phyloP scores from a whole-genome alignment of 2,113 vertebrate species.

The Notothenia coriiceps region DNA sequence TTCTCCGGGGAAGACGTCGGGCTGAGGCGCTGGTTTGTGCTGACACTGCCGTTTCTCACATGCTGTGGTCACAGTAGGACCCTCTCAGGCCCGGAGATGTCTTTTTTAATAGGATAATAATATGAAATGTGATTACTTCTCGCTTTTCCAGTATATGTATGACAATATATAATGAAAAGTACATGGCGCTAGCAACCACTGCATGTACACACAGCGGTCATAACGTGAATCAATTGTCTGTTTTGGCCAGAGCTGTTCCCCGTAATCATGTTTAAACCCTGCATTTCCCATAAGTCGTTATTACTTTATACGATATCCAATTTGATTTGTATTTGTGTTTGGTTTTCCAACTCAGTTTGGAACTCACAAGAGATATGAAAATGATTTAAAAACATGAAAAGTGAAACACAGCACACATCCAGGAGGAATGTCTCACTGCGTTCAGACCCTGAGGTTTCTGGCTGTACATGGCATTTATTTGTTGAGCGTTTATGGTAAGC shows the following conservation, averaged over 20 bases:
- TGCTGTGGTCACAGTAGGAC: slow-evolving; percentile 40
- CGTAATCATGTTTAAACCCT: slow-evolving; percentile 28
- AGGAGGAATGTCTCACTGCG: slow-evolving; percentile 8
- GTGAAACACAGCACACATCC: slow-evolving; percentile 21
- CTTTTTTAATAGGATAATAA: slow-evolving; percentile 33
- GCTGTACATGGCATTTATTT: slow-evolving; percentile 23
- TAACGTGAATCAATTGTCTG: slow-evolving; percentile 22
- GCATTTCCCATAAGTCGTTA: slow-evolving; percentile 39
- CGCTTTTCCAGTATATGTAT: slow-evolving; percentile 30
- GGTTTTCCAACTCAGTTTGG: slow-evolving; percentile 40
- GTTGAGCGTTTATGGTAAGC: slow-evolving; percentile 58
- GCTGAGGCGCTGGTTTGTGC: slow-evolving; percentile 31
- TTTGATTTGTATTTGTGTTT: slow-evolving; percentile 54
- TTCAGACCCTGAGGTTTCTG: slow-evolving; percentile 39
- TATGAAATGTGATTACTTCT: slow-evolving; percentile 35
- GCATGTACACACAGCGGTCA: slow-evolving; percentile 35
- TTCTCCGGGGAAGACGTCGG: slow-evolving; percentile 25
- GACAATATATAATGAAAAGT: slow-evolving; percentile 40
- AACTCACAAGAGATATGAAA: slow-evolving; percentile 26
- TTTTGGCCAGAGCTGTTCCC: slow-evolving; percentile 26
- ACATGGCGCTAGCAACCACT: slow-evolving; percentile 5
- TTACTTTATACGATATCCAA: slow-evolving; percentile 44
- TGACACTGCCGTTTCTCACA: slow-evolving; percentile 50
- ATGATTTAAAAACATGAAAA: slow-evolving; percentile 36
- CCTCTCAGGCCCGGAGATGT: slow-evolving; percentile 24